Evolutionary conservation across 2,888 invertebrate genomes (phyloP).

Genomic region (Teinopalpus imperialis): DNA sequence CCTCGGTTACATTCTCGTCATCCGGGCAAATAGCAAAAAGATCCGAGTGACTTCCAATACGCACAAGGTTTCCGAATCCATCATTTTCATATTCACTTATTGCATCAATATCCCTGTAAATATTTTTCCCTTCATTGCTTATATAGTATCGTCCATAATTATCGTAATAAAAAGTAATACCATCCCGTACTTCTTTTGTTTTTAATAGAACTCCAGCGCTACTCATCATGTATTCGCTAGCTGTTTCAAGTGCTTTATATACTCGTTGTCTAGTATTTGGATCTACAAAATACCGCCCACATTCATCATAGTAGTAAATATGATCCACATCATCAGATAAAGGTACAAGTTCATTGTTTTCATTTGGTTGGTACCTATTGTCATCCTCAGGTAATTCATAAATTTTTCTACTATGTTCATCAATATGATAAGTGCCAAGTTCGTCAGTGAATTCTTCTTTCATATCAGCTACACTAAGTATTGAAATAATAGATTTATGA

Average conservation of each 20-base stretch:
- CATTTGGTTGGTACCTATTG: constrained; percentile 61
- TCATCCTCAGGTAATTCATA: constrained; percentile 57
- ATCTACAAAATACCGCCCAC: constrained; percentile 68
- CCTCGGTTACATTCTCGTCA: constrained; percentile 65
- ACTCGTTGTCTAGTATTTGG: constrained; percentile 54
- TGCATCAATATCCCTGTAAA: constrained; percentile 64
- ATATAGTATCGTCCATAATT: constrained; percentile 70
- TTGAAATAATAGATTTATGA: constrained; percentile 66
- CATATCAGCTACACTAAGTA: constrained; percentile 59
- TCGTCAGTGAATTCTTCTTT: constrained; percentile 69
- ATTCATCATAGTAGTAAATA: constrained; percentile 69
- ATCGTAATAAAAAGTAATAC: constrained; percentile 63
- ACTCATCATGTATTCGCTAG: constrained; percentile 73
- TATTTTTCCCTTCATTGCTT: constrained; percentile 60
- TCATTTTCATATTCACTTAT: constrained; percentile 73
- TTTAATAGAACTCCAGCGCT: constrained; percentile 62
- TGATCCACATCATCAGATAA: constrained; percentile 58
- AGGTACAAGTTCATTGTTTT: constrained; percentile 58
- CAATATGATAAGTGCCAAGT: constrained; percentile 60
- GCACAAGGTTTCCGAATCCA: constrained; percentile 72
- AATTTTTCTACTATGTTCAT: constrained; percentile 66
- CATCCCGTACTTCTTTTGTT: constrained; percentile 62
- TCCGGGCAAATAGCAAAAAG: constrained; percentile 61
- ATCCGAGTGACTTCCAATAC: constrained; percentile 61
- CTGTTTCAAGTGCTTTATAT: constrained; percentile 62